Evolutionary conservation across 2,113 vertebrate species (phyloP).

Genomic region (Anhinga anhinga): DNA sequence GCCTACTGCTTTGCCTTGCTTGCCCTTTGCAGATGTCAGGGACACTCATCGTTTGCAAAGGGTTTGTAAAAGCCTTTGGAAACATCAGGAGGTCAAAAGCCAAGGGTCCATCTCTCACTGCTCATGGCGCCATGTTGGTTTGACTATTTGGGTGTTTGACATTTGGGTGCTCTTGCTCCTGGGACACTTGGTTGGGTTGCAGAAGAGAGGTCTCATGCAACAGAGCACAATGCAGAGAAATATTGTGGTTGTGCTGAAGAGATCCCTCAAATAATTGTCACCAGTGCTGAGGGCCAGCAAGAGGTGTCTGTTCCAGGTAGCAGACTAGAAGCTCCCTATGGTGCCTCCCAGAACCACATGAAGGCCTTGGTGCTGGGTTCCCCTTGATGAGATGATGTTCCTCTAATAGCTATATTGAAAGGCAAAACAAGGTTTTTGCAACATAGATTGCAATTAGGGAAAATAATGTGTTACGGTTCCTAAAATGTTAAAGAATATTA

Average conservation of each 20-base stretch:
- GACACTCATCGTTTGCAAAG: neutral
- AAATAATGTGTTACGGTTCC: neutral
- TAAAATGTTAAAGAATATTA: neutral
- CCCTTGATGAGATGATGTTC: neutral
- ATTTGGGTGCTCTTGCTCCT: neutral
- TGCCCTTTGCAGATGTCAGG: neutral
- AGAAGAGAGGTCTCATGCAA: too few species aligned
- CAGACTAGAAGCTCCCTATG: neutral
- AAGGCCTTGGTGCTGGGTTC: neutral
- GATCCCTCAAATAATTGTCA: neutral
- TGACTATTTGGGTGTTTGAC: neutral
- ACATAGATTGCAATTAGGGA: neutral
- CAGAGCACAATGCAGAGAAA: neutral
- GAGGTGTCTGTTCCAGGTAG: neutral
- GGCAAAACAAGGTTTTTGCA: neutral
- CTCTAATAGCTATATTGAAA: neutral
- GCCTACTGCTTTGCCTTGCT: neutral
- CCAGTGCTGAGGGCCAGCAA: neutral
- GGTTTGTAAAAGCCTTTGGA: neutral
- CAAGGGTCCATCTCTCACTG: neutral
- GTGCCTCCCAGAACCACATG: neutral
- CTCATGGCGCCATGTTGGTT: neutral
- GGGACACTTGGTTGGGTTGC: rapidly evolving
- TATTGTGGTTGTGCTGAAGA: neutral
- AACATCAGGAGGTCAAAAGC: neutral